Base-by-base conservation (phyloP, 2,797 vertebrate species). In the Callimico goeldii region DNA sequence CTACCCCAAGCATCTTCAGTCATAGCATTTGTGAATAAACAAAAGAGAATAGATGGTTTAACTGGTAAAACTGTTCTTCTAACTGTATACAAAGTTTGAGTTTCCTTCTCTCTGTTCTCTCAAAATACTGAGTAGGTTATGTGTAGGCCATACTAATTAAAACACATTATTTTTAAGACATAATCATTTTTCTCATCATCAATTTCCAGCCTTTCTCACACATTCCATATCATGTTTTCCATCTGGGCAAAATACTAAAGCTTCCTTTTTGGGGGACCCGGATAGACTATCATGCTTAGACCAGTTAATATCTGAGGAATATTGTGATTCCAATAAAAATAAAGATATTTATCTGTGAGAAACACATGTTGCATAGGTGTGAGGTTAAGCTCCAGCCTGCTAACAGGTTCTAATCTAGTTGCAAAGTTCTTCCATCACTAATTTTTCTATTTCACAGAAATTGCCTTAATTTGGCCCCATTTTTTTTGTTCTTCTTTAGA, bases 341-440 rank as follows among this genome's bases (percentile, higher is more conserved):
- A 22, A 76, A 92, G 87, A 15, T 7, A 46, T 50, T 48, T 92
- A 9, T 81, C 20, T 64, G 17, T 80, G 11, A 61, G 9, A 84
- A 72, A 91, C 1, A 0, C 1, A 19, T 48, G 11, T 4, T 0
- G 12, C 39, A 4, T 22, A 58, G 15, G 1, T 26, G 0, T 4
- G 55, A 61, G 4, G 10, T 73, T 85, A 7, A 48, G 11, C 19
- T 1, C 2, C 26, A 55, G 11, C 2, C 20, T 89, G 82, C 41
- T 41, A 77, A 75, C 43, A 83, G 20, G 13, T 26, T 90, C 52
- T 64, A n/a, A 33, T 70, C 11, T 26, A 79, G 4, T 73, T 67
- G 46, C 17, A 88, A 84, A 75, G 67, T 41, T 5, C 6, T 26
- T 82, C n/a, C 26, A n/a, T 33, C 13, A 28, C 8, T 4, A 26